Base-by-base conservation (phyloP, 2,797 vertebrate species). In the Sebastolobus alascanus region DNA sequence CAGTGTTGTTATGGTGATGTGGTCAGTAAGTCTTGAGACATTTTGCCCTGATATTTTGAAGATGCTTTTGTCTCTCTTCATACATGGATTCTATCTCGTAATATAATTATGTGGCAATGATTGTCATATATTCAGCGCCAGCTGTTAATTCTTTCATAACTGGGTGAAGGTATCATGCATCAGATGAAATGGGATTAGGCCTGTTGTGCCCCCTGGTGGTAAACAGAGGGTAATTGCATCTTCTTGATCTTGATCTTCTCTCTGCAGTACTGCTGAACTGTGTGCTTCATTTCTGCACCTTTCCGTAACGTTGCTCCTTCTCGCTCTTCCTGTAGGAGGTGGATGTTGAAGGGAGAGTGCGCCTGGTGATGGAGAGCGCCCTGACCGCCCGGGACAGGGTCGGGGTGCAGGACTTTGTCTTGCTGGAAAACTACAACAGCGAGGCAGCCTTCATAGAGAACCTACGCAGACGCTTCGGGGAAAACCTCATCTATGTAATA, bases 401-500 rank as follows among this genome's bases (percentile, higher is more conserved):
- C 0, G 97, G 97, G 7, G 96, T 99, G 73, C 97, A 98, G 90
- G 97, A 99, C 84, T 98, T 98, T 71, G 97, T 99, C 90, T 89
- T 99, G 0, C 82, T 99, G 92, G 97, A 99, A 5, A 96, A 97
- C 1, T 94, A 97, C 94, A 98, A 96, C 91, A 99, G 97, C 0
- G 97, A 99, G 77, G 85, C 94, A 0, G 96, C 97, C 29, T 98
- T 99, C 85, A 92, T 98, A 76, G 97, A 94, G 88, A 99, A 99
- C 84, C 96, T 99, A 0, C 92, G 96, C 50, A 96, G 97, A 74
- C 95, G 97, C 18, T 98, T 98, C 87, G 92, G 94, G 52, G 96
- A 98, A 94, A 97, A 97, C 86, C 97, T 99, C 83, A 97, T 99
- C 82, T 98, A 98, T 7, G 97, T 98, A 91, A 96, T 60, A 0